phyloP scores from a whole-genome alignment of 2,113 vertebrate species.

The Vulpes lagopus region DNA sequence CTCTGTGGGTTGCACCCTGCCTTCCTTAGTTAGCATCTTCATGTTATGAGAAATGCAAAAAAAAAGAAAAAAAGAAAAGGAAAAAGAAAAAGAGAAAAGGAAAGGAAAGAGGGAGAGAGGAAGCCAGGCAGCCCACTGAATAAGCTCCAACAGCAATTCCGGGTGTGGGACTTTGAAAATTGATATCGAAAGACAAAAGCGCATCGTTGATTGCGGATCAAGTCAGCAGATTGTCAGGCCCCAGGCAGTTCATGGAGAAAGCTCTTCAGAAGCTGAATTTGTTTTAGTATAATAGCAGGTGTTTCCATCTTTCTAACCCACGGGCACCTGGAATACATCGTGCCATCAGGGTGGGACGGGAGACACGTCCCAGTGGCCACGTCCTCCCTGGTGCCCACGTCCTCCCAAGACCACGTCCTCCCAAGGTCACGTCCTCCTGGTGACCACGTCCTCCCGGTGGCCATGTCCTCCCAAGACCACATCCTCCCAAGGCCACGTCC shows the following conservation, averaged over 20 bases:
- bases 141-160: slow-evolving; percentile 32
- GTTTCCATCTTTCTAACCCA: slow-evolving; percentile 69
- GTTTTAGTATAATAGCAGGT: slow-evolving; percentile 65
- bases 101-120: neutral
- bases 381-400: no score
- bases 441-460: no score
- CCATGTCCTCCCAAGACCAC: no score
- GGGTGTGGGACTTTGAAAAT: slow-evolving; percentile 48
- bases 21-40: slow-evolving; percentile 32
- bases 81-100: neutral
- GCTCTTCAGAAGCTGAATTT: slow-evolving; percentile 68
- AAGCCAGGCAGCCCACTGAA: neutral
- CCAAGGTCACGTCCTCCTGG: no score
- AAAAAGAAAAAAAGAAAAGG: neutral
- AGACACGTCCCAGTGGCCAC: neutral
- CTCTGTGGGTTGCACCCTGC: neutral
- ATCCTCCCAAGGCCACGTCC: no score
- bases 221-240: slow-evolving; percentile 63
- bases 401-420: no score
- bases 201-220: slow-evolving; percentile 66
- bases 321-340: slow-evolving; percentile 49
- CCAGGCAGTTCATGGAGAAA: slow-evolving; percentile 55
- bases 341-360: slow-evolving; percentile 21
- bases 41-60: neutral
- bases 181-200: slow-evolving; percentile 69